Conservation (phyloP, 2,797 vertebrate genomes). For the Lepidocolaptes lacrymiger region DNA sequence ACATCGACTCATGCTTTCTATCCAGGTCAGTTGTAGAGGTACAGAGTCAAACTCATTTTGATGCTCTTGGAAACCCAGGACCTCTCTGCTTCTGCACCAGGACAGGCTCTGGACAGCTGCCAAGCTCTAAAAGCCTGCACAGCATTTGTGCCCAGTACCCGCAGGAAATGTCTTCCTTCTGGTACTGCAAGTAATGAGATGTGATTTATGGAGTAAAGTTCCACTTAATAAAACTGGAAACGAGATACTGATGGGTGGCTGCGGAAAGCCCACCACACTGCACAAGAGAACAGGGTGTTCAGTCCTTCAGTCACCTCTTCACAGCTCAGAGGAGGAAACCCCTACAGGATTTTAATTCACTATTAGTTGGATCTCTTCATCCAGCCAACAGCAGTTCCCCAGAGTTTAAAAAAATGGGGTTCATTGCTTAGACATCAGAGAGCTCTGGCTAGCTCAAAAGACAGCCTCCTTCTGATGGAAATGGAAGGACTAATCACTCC, state of each 20-base stretch:
- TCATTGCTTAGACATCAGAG: background rate
- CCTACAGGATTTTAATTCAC: slow-evolving; percentile 11
- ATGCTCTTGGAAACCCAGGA: background rate
- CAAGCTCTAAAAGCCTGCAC: slow-evolving; percentile 31
- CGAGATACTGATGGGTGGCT: slow-evolving; percentile 14
- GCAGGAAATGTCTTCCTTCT: slow-evolving; percentile 50
- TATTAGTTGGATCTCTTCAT: background rate
- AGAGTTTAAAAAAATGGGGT: background rate
- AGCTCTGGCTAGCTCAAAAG: background rate
- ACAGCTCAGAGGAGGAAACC: slow-evolving; percentile 3
- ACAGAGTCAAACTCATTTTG: background rate
- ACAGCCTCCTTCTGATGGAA: background rate
- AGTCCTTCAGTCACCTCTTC: slow-evolving; percentile 4
- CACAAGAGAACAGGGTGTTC: background rate
- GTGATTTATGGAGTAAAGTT: slow-evolving; percentile 60
- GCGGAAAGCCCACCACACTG: slow-evolving; percentile 35
- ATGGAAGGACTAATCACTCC: background rate
- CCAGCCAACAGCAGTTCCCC: background rate
- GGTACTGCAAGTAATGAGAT: background rate
- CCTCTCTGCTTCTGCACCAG: background rate
- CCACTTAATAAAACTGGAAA: slow-evolving; percentile 45
- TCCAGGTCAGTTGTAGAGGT: background rate
- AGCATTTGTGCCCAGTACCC: slow-evolving; percentile 41
- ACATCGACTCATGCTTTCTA: background rate
- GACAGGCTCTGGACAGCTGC: background rate